These are phyloP conservation scores for Mirza zaza DNA, from an alignment of 2,113 vertebrate species.

Conservation along the genomic window DNA sequence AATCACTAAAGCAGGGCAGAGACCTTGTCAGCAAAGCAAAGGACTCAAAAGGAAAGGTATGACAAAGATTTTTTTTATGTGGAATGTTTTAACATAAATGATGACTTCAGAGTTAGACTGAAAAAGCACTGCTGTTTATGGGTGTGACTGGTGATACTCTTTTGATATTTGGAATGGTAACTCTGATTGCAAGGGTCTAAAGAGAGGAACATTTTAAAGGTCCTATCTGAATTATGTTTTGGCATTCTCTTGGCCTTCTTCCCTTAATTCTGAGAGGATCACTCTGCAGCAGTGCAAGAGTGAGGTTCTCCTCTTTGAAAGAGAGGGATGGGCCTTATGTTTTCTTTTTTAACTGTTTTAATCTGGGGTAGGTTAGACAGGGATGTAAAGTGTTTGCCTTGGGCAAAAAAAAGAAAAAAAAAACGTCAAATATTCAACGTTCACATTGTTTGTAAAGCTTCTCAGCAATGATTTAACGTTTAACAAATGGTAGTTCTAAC, in stretches of 20 bases:
- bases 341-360: conserved; percentile 65
- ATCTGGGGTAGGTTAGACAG: conserved; percentile 44
- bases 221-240: neutral
- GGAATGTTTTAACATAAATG: neutral
- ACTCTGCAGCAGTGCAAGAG: neutral
- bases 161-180: neutral
- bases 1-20: neutral
- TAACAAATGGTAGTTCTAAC: conserved; percentile 64
- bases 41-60: neutral
- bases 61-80: neutral
- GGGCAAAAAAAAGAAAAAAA: neutral
- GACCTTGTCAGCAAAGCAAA: neutral
- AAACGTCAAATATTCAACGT: conserved; percentile 48
- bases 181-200: neutral
- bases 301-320: conserved; percentile 32
- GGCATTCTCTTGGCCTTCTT: neutral
- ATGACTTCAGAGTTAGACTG: neutral
- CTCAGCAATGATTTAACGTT: conserved; percentile 67
- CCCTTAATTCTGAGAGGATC: neutral
- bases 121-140: neutral
- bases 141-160: neutral
- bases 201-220: neutral
- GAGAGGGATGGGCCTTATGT: neutral
- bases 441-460: conserved; percentile 61
- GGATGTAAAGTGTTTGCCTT: conserved; percentile 61